Base-by-base conservation (phyloP, 2,113 vertebrate species). In the Cyprichromis sp. region DNA sequence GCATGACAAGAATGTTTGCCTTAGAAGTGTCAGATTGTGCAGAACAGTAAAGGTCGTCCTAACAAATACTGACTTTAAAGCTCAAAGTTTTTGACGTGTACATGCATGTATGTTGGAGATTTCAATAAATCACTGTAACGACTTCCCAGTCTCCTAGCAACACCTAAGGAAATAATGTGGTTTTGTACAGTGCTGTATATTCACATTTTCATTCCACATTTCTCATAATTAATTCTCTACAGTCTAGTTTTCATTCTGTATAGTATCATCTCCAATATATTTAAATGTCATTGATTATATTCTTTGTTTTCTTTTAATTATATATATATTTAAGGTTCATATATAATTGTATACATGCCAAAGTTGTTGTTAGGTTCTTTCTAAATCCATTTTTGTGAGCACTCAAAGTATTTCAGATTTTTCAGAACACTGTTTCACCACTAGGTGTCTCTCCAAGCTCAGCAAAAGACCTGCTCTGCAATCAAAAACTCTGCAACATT, bases 381-480 rank as follows among this genome's bases (percentile, higher is more conserved):
- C 26, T 17, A 59, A n/a, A 29, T 55, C 59, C 3, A 38, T 76
- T 34, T 80, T 17, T 0, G 7, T 47, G 40, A 79, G 55, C 0
- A 5, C 7, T 11, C 4, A 29, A 59, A 82, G 66, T 1, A 31
- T 31, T 54, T 66, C 61, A 3, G 4, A n/a, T 19, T 16, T 19
- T 19, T 40, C 24, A 26, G 24, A 3, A 13, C 7, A 7, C 71
- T 40, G 26, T 21, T 31, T 61, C 57, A 66, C 93, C 93, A 93
- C 83, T 80, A 94, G 92, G 83, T 83, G 91, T 82, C 94, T 10
- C 66, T 86, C 79, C 80, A n/a, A 80, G 81, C 71, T 80, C 7
- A 82, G 52, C 53, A 68, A 84, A 26, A 73, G 1, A 50, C 13
- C 5, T 21, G 47, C 24, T 19, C 17, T 61, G 50, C 14, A 14